Base-by-base conservation (phyloP, 2,888 invertebrate species). In the Conops quadrifasciatus region DNA sequence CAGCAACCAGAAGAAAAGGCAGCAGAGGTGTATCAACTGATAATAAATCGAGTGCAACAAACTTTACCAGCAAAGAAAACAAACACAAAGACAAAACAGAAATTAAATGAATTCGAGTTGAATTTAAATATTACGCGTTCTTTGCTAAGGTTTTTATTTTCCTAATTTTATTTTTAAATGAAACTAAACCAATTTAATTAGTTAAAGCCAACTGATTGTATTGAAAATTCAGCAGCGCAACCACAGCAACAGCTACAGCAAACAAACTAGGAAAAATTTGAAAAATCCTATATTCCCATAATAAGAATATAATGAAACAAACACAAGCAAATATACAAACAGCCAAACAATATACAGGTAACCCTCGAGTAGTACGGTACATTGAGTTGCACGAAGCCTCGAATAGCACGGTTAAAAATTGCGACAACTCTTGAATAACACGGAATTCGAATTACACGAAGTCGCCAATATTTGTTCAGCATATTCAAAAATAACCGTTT, bases 21-120 rank as follows among this genome's bases (percentile, higher is more conserved):
- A 73, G 53, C 53, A 58, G 16, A 58, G 58, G 15, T 28, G 58
- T 58, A 69, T 67, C 72, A 77, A 74, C 77, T 78, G 65, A 75
- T 73, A 63, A 77, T 76, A 45, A 78, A 78, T 74, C 77, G 78
- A 71, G 75, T 75, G 73, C 75, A 77, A 67, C 75, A 79, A 73
- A 74, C 75, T 51, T 72, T 74, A 73, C 76, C 73, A 75, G 67
- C 73, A 78, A 74, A 67, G 77, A 77, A 71, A 75, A 73, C 75
- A 75, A 77, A 72, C 74, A 67, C 71, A 71, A 74, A 70, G 76
- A 75, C 73, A 75, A 73, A 70, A 81, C 82, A 81, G 79, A 83
- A 83, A 82, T 82, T 83, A 83, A 83, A 83, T 81, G 82, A 83
- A 83, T 84, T 83, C 81, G 83, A 83, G 83, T 82, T 83, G 80